These are phyloP conservation scores for mouse (Mus musculus) DNA, from an alignment of 2,113 vertebrate genomes.

Conservation along the genomic window GRCm39 chr16:92903501-92904000, in stretches of 20 bases:
- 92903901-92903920: constrained; percentile 78
- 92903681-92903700: neutral
- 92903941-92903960: constrained; percentile 48
- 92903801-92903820: constrained; percentile 68
- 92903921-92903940: constrained; percentile 70
- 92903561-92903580: constrained; percentile 36
- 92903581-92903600: neutral
- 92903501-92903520: constrained; percentile 26
- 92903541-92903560: constrained; percentile 34
- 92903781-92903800: constrained; percentile 72
- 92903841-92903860: constrained; percentile 78
- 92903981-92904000: constrained; percentile 61
- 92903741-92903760: constrained; percentile 32
- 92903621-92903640: neutral
- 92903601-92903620: constrained; percentile 7
- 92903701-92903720: constrained; percentile 4
- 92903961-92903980: constrained; percentile 14
- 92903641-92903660: neutral
- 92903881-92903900: constrained; percentile 77
- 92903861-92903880: constrained; percentile 59
- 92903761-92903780: constrained; percentile 47
- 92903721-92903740: neutral
- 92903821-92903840: constrained; percentile 64
- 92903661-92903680: neutral
- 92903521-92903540: constrained; percentile 3